Conservation (phyloP, 2,888 invertebrate species). For the Seira sanloemensis region DNA sequence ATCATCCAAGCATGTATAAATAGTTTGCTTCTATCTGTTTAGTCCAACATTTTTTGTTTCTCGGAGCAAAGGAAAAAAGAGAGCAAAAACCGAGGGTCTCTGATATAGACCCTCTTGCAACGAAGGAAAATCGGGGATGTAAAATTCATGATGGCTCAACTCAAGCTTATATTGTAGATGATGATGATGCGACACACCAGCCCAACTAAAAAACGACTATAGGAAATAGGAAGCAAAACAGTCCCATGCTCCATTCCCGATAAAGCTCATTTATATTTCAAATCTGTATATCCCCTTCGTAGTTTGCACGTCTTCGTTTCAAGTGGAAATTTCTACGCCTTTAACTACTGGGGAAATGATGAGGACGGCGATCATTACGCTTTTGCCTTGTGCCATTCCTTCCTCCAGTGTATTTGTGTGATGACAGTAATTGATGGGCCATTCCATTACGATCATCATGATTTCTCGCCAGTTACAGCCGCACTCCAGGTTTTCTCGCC, state of each 20-base stretch:
- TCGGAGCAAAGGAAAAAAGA: constrained; percentile 10
- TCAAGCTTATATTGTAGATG: constrained; percentile 56
- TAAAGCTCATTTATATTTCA: neutral
- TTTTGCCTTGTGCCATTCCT: constrained; percentile 4
- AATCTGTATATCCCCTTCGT: neutral
- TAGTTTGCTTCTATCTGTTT: constrained; percentile 24
- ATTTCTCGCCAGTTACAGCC: constrained; percentile 60
- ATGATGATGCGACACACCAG: constrained; percentile 37
- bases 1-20: constrained; percentile 30
- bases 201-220: constrained; percentile 8
- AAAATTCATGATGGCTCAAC: constrained; percentile 72
- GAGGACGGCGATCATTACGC: constrained; percentile 2
- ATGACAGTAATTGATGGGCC: constrained; percentile 72
- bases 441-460: constrained; percentile 61
- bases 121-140: constrained; percentile 54
- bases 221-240: no score
- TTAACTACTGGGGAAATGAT: neutral
- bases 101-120: neutral
- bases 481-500: constrained; percentile 55
- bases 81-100: no score
- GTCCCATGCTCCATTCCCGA: neutral
- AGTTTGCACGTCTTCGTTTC: constrained; percentile 36
- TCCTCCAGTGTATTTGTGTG: constrained; percentile 36
- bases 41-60: constrained; percentile 33
- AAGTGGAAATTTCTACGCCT: constrained; percentile 29